These are phyloP conservation scores for Papilio polytes DNA, from an alignment of 1,140 invertebrate genomes.

Conservation along the genomic window DNA sequence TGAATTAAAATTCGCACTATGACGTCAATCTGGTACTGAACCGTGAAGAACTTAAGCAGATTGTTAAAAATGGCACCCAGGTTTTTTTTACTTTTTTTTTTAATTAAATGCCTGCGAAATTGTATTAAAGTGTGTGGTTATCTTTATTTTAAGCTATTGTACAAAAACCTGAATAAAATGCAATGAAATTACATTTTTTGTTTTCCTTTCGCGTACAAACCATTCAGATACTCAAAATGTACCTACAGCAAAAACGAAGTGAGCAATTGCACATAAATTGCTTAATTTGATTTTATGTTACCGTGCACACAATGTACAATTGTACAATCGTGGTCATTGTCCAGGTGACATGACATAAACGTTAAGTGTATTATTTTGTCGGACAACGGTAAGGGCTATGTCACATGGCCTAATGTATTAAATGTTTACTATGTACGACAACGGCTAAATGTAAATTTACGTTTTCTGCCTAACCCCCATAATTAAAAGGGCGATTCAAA, in stretches of 20 bases:
- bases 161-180: too few species aligned
- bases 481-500: not conserved
- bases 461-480: not conserved
- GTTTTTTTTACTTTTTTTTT: not conserved
- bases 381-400: not conserved
- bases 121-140: not conserved
- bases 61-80: not conserved
- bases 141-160: not conserved
- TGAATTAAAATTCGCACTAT: conserved; percentile 54
- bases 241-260: not conserved
- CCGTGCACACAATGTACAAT: conserved; percentile 25
- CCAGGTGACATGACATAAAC: conserved; percentile 9
- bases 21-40: not conserved
- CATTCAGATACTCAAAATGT: not conserved
- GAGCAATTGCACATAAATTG: conserved; percentile 33
- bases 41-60: not conserved
- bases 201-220: not conserved
- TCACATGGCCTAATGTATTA: not conserved
- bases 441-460: not conserved
- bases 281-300: conserved; percentile 31
- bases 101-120: too few species aligned
- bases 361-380: conserved; percentile 23
- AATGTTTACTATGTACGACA: not conserved
- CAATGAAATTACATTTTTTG: not conserved
- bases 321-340: conserved; percentile 29